Evolutionary conservation across 2,888 invertebrate genomes (phyloP).

Genomic region (Agrochola lychnidis): DNA sequence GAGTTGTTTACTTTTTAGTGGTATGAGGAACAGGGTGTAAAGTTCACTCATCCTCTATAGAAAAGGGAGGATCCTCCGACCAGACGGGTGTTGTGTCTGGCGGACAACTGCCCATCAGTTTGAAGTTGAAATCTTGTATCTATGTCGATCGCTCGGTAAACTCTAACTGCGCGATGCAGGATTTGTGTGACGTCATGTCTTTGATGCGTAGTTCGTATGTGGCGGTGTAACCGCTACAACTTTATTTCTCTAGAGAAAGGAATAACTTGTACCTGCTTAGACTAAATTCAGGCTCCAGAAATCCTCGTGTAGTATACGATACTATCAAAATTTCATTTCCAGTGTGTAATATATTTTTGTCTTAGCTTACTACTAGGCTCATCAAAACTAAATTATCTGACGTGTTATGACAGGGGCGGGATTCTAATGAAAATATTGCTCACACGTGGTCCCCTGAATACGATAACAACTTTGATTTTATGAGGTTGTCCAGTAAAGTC

Average conservation of each 20-base stretch:
- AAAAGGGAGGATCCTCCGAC: too few species aligned
- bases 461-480: conserved; percentile 11
- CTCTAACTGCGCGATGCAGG: too few species aligned
- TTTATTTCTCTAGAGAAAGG: not conserved
- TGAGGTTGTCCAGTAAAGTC: not conserved
- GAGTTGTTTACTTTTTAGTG: too few species aligned
- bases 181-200: too few species aligned
- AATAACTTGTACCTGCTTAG: not conserved
- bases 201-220: too few species aligned
- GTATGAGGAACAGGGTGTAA: too few species aligned
- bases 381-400: conserved; percentile 56
- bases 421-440: conserved; percentile 64
- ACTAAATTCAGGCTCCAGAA: conserved; percentile 1
- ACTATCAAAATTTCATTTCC: not conserved
- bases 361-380: conserved; percentile 14
- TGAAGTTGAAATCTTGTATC: too few species aligned
- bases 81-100: too few species aligned
- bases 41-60: too few species aligned
- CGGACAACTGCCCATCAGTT: too few species aligned
- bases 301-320: not conserved
- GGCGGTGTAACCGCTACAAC: too few species aligned
- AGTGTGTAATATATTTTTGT: conserved; percentile 26
- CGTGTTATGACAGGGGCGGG: conserved; percentile 55
- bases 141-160: too few species aligned
- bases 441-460: conserved; percentile 39